Evolutionary conservation across 2,113 vertebrate species (phyloP).

Genomic region (Hemiscyllium ocellatum): DNA sequence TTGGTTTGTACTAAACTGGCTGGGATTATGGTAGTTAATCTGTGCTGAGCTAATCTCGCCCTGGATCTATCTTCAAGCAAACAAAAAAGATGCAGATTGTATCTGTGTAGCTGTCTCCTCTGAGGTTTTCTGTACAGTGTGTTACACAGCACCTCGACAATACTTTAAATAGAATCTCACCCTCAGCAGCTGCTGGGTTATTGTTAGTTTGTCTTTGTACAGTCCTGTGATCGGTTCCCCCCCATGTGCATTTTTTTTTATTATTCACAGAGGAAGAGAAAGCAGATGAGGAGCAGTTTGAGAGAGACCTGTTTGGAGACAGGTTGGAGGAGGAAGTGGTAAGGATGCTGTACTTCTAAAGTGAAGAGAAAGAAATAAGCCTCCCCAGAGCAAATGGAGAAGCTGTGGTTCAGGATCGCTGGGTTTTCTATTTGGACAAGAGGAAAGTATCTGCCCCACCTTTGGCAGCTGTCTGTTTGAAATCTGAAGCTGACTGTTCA

Average conservation of each 20-base stretch:
- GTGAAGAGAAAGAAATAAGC: not conserved
- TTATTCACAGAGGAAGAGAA: slow-evolving; percentile 68
- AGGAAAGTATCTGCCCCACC: not conserved
- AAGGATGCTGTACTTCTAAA: slow-evolving; percentile 41
- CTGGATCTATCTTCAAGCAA: not conserved
- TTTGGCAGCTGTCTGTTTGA: not conserved
- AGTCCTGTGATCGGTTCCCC: not conserved
- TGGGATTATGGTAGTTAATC: not conserved
- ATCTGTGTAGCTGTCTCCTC: not conserved
- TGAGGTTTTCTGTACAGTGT: not conserved
- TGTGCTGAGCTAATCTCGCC: not conserved
- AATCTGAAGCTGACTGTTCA: not conserved
- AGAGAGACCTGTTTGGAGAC: slow-evolving; percentile 67
- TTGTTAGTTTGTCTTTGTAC: not conserved
- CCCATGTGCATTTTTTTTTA: not conserved
- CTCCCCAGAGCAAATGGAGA: not conserved
- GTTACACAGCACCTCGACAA: not conserved
- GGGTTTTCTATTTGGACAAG: not conserved
- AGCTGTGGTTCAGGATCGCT: not conserved
- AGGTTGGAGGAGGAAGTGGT: slow-evolving; percentile 88
- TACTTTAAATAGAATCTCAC: not conserved
- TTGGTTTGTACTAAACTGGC: not conserved
- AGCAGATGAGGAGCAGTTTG: slow-evolving; percentile 63
- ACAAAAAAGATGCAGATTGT: not conserved
- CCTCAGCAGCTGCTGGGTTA: not conserved